Evolutionary conservation across 2,113 vertebrate genomes (phyloP), one percentile per base, ranked within the genome.

Genomic region (Laticauda colubrina): DNA sequence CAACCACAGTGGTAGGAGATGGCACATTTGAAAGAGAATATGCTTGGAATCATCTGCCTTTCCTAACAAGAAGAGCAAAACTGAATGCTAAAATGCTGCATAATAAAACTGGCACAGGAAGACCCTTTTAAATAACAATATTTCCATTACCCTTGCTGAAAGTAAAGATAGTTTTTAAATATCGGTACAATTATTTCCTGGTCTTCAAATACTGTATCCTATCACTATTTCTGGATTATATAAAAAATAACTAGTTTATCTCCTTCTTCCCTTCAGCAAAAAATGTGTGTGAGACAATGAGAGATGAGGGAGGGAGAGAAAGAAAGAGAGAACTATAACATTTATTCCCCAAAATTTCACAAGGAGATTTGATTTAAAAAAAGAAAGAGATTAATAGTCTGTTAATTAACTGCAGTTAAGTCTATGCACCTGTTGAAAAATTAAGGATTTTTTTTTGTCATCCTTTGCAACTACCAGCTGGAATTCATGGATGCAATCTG

Each of bases 11-110:
- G 89, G n/a, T n/a, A n/a, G 24, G 55, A 97, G 92, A 9, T 92
- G 93, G 92, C 94, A 45, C 0, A 59, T 94, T 95, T 94, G 90
- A 94, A 94, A 96, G 97, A 86, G 45, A 94, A 94, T 61, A 89
- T 29, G 48, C 45, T 93, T 90, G 2, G 89, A 95, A 91, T 87
- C 69, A 55, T 93, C 89, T 91, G 89, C 55, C 89, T 88, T 81
- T 48, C 57, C 51, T 55, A 93, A 92, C 39, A 91, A 5, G 20
- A 91, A 89, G 59, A 94, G 69, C 14, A 15, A 90, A 87, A 94
- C 91, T 85, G 92, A 95, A 96, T 2, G 61, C 54, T 88, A 89
- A 90, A 86, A 85, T 10, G 53, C 57, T 91, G 93, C 56, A 0
- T 9, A 45, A 57, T 93, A 26, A 3, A 86, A n/a, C 3, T 61